Evolutionary conservation across 2,797 vertebrate genomes (phyloP).

Genomic region (Hydrolagus colliei): DNA sequence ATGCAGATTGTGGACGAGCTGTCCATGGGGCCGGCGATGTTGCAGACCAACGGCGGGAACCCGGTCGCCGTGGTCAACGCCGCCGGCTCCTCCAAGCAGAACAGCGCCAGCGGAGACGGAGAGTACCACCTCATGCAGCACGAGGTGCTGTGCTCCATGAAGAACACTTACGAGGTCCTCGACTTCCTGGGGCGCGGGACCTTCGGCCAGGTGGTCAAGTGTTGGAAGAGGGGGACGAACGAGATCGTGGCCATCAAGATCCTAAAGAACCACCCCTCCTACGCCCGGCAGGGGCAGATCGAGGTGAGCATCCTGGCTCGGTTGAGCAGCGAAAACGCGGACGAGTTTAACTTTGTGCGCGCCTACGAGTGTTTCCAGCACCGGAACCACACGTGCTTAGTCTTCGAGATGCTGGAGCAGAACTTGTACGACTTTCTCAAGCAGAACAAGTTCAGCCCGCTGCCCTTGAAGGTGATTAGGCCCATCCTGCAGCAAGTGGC

Average conservation of each 20-base stretch:
- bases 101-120: slow-evolving; percentile 70
- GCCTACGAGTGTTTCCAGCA: slow-evolving; percentile 98
- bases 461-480: slow-evolving; percentile 94
- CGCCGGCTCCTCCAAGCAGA: slow-evolving; percentile 68
- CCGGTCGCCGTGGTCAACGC: slow-evolving; percentile 64
- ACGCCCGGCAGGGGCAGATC: slow-evolving; percentile 93
- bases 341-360: slow-evolving; percentile 93
- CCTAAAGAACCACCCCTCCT: slow-evolving; percentile 95
- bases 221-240: slow-evolving; percentile 94
- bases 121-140: slow-evolving; percentile 97
- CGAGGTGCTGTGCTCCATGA: slow-evolving; percentile 92
- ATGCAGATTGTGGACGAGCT: slow-evolving; percentile 99
- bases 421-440: slow-evolving; percentile 97
- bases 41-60: slow-evolving; percentile 84
- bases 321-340: slow-evolving; percentile 89
- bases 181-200: slow-evolving; percentile 96
- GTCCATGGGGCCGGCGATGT: slow-evolving; percentile 91
- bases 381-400: slow-evolving; percentile 91
- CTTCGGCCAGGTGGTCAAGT: slow-evolving; percentile 98
- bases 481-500: slow-evolving; percentile 96
- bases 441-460: slow-evolving; percentile 96
- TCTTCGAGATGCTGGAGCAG: slow-evolving; percentile 98
- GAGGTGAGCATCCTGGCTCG: slow-evolving; percentile 95
- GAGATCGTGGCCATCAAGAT: slow-evolving; percentile 97
- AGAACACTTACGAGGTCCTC: slow-evolving; percentile 96